These are phyloP conservation scores for Erinaceus europaeus DNA, from an alignment of 2,113 vertebrate species.

Conservation along the genomic window DNA sequence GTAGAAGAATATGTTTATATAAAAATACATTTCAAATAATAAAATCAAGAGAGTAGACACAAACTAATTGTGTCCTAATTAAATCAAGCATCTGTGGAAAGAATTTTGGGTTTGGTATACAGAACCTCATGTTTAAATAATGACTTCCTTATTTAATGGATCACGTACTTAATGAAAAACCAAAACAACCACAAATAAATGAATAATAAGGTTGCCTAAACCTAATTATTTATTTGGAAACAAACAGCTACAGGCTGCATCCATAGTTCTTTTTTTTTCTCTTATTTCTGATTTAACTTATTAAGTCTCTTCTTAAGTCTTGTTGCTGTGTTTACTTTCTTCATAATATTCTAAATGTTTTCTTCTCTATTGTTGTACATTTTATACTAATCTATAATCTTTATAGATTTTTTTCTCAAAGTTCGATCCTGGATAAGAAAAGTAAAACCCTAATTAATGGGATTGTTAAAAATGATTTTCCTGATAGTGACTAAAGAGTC, in stretches of 20 bases:
- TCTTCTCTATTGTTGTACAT: not conserved
- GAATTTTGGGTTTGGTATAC: not conserved
- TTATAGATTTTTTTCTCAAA: too few relatives aligned
- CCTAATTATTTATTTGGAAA: not conserved
- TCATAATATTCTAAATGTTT: not conserved
- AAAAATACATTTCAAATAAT: not conserved
- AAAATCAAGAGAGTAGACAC: not conserved
- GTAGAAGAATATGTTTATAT: not conserved
- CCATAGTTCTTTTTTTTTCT: not conserved
- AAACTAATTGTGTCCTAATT: not conserved
- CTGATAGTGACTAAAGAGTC: too few relatives aligned
- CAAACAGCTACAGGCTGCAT: not conserved
- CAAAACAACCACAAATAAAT: not conserved
- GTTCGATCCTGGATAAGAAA: too few relatives aligned
- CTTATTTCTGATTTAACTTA: not conserved
- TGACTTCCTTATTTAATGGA: not conserved
- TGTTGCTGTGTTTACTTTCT: not conserved
- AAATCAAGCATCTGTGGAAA: not conserved
- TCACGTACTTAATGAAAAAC: not conserved
- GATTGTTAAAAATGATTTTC: too few relatives aligned
- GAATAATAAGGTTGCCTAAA: not conserved
- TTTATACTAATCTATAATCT: not conserved
- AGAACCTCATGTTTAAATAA: not conserved
- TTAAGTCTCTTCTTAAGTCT: not conserved
- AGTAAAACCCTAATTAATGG: too few relatives aligned